phyloP scores from a whole-genome alignment of 2,113 vertebrate species.

The Seriola aureovittata region DNA sequence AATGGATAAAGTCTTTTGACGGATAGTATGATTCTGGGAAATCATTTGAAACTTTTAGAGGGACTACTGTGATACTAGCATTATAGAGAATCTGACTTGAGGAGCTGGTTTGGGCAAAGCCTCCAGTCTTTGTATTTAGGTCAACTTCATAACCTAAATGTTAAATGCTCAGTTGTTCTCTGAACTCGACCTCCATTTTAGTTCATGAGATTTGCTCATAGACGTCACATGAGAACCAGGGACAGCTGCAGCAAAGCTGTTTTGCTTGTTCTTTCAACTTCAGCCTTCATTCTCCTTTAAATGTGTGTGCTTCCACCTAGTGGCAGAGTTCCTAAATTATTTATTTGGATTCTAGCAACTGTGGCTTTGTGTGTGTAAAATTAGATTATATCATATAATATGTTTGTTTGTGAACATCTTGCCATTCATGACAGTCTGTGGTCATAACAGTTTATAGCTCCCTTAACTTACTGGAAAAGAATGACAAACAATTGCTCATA shows the following conservation, averaged over 20 bases:
- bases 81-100: neutral
- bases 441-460: too few species aligned
- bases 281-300: neutral
- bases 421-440: neutral
- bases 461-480: neutral
- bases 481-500: neutral
- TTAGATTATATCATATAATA: neutral
- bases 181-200: slow-evolving; percentile 10
- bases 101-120: neutral
- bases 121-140: neutral
- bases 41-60: too few species aligned
- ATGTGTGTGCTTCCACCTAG: slow-evolving; percentile 46
- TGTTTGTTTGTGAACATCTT: neutral
- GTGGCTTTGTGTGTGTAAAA: neutral
- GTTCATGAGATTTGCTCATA: slow-evolving; percentile 1
- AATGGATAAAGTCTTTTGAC: too few species aligned
- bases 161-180: slow-evolving; percentile 8
- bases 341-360: neutral
- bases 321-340: slow-evolving; percentile 14
- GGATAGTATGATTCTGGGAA: too few species aligned
- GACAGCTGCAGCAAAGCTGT: slow-evolving; percentile 62
- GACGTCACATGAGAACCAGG: slow-evolving; percentile 42
- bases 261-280: slow-evolving; percentile 15
- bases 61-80: neutral
- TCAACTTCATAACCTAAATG: neutral